A percentile compares a stretch with the other conserved stretches of the same genome.
Evolutionary conservation across 2,113 vertebrate genomes (phyloP).

Genomic region (Syrmaticus mikado): DNA sequence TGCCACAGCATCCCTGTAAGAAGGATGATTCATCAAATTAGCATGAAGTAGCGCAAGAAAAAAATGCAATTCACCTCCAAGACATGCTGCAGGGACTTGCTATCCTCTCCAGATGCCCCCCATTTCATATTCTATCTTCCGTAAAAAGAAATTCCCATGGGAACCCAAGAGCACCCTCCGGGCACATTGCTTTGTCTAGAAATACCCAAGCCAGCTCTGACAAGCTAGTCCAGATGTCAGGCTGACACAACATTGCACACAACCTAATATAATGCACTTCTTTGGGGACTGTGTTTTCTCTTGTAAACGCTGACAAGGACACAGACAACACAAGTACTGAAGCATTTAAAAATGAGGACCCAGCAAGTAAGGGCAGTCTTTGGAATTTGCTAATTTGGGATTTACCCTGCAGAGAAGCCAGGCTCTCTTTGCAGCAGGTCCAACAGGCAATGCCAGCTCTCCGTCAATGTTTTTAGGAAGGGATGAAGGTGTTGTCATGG

Average conservation of each 20-base stretch:
- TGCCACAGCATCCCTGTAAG: not conserved
- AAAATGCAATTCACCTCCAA: not conserved
- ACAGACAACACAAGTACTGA: not conserved
- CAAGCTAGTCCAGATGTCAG: constrained; percentile 54
- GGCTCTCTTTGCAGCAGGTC: not conserved
- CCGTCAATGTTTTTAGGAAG: not conserved
- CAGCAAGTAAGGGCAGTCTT: not conserved
- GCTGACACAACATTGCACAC: not conserved
- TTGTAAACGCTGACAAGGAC: constrained; percentile 16
- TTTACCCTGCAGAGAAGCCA: not conserved
- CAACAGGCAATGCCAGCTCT: not conserved
- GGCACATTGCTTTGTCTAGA: constrained; percentile 36
- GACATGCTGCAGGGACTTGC: constrained; percentile 4
- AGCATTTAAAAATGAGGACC: not conserved
- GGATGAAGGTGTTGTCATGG: not conserved
- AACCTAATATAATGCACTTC: not conserved
- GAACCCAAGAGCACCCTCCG: constrained; percentile 20
- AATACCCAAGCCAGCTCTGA: constrained; percentile 46
- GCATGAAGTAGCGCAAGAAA: not conserved
- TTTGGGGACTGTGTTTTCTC: not conserved
- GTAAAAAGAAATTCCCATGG: not conserved
- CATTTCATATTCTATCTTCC: constrained; percentile 15
- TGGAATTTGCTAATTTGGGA: not conserved
- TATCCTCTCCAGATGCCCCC: constrained; percentile 24
- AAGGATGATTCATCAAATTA: not conserved